These are phyloP conservation scores for Pharmacophagus antenor DNA, from an alignment of 2,888 invertebrate species.

Conservation along the genomic window DNA sequence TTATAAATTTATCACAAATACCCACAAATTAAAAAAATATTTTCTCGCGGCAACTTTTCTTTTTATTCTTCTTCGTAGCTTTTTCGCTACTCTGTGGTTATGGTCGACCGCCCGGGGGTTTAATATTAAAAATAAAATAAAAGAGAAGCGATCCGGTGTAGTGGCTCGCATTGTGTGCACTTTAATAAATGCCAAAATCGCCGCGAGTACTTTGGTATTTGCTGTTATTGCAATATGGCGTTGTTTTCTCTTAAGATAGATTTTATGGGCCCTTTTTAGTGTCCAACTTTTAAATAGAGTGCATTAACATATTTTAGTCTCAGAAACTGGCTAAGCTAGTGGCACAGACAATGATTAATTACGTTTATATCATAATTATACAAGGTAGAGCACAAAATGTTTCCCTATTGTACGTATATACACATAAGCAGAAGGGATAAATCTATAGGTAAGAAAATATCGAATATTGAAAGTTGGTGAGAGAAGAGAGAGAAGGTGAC, in stretches of 20 bases:
- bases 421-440: no score
- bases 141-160: constrained; percentile 63
- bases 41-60: neutral
- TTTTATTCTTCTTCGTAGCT: neutral
- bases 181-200: constrained; percentile 77
- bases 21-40: no score
- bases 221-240: constrained; percentile 42
- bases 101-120: constrained; percentile 61
- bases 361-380: no score
- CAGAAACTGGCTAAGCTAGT: neutral
- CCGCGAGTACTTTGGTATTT: constrained; percentile 55
- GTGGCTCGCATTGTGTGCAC: constrained; percentile 73
- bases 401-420: no score
- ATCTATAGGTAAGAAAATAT: no score
- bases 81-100: constrained; percentile 46
- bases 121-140: constrained; percentile 79
- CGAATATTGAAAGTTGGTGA: no score
- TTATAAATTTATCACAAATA: no score
- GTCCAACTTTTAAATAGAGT: neutral
- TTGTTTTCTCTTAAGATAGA: constrained; percentile 18
- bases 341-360: no score
- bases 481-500: no score
- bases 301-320: neutral
- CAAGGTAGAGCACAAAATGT: no score
- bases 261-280: neutral